Percentiles rank a stretch among this genome's conserved stretches.
Evolutionary conservation across 2,797 vertebrate genomes (phyloP).

Genomic region (Pachyuromys duprasi): DNA sequence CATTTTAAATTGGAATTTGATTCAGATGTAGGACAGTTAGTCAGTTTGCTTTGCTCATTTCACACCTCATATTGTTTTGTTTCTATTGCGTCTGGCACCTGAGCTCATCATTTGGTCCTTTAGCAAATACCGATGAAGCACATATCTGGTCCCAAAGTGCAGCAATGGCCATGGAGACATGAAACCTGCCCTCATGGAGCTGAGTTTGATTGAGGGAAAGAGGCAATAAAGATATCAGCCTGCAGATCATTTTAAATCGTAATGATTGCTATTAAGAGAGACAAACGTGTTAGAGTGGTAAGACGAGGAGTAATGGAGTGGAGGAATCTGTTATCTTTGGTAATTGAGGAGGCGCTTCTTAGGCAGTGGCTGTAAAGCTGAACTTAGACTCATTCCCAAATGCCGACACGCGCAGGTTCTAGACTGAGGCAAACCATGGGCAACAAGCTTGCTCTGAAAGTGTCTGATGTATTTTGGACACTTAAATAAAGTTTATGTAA

Average conservation of each 20-base stretch:
- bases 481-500: neutral
- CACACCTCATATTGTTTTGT: neutral
- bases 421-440: neutral
- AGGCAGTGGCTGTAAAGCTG: no score
- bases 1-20: neutral
- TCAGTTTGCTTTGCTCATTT: neutral
- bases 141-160: neutral
- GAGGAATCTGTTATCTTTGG: neutral
- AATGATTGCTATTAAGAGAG: neutral
- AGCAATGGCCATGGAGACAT: neutral
- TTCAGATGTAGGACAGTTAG: neutral
- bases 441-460: neutral
- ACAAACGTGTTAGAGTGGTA: neutral
- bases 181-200: neutral
- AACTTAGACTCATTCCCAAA: neutral
- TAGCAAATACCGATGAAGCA: neutral
- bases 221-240: neutral
- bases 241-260: neutral
- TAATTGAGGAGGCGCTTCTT: neutral
- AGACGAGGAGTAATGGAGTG: neutral
- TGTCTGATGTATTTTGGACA: neutral
- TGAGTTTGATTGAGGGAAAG: neutral
- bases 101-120: neutral
- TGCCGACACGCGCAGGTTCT: neutral
- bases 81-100: no score